Percentiles rank a stretch among this genome's conserved stretches.
phyloP scores from a whole-genome alignment of 2,888 invertebrate genomes.

The Halictus ligatus region DNA sequence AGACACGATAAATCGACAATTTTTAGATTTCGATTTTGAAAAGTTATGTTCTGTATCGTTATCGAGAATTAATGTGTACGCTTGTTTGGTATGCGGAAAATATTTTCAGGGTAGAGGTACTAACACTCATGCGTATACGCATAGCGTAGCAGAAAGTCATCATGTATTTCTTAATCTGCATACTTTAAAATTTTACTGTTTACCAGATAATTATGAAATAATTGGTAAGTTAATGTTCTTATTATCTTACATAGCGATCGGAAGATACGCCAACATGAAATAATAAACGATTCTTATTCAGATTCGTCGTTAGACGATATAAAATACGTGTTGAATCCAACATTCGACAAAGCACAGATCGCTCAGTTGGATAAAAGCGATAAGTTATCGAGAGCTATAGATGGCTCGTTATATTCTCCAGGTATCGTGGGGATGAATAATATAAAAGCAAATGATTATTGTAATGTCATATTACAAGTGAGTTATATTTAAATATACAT shows the following conservation, averaged over 20 bases:
- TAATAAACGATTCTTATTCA: constrained; percentile 79
- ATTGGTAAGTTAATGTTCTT: constrained; percentile 88
- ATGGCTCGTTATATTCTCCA: constrained; percentile 98
- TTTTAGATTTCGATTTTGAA: constrained; percentile 99
- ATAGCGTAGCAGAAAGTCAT: constrained; percentile 98
- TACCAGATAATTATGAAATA: constrained; percentile 99
- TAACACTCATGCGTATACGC: constrained; percentile 99
- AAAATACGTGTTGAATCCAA: constrained; percentile 99
- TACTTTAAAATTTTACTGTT: constrained; percentile 98
- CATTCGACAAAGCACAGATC: constrained; percentile 94
- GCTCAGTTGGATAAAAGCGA: constrained; percentile 91
- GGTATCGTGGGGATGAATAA: constrained; percentile 99
- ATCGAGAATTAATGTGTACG: constrained; percentile 99
- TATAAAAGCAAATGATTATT: constrained; percentile 99
- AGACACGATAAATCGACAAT: constrained; percentile 98
- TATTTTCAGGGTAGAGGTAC: constrained; percentile 99
- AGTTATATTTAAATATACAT: constrained; percentile 59
- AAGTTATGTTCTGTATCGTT: constrained; percentile 99
- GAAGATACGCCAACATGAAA: constrained; percentile 4
- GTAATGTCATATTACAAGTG: constrained; percentile 98
- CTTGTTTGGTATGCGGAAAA: constrained; percentile 99
- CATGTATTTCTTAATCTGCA: constrained; percentile 99
- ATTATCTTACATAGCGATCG: background rate
- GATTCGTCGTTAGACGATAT: constrained; percentile 99
- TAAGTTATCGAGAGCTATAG: constrained; percentile 97